Base-by-base conservation (phyloP, 2,797 vertebrate genomes). In the Paratrypauchen microcephalus region DNA sequence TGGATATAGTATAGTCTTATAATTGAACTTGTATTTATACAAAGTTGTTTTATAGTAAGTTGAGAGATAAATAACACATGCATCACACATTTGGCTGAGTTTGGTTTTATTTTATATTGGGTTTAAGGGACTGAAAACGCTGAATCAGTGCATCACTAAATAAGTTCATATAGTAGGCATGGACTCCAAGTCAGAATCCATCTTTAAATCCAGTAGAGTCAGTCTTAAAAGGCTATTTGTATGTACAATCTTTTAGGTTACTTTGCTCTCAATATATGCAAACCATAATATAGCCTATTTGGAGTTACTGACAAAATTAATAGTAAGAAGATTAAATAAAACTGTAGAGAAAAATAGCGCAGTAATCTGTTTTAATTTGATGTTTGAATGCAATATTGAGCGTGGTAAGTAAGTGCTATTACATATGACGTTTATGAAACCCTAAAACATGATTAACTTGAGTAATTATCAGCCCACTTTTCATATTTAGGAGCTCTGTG, bases 391-490 rank as follows among this genome's bases (percentile, higher is more conserved):
- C 30, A 60, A 60, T 36, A 21, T 36, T 36, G 30, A 32, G 58
- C 9, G 28, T 60, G 32, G 0, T 32, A 32, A 32, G 3, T 32
- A 32, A 59, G 57, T 24, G 36, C 11, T 63, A 18, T 47, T 45
- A 13, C 19, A n/a, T 21, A 36, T 61, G 32, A 61, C 11, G 6
- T 9, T 36, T 39, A 24, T 48, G 62, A 65, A 65, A 65, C 7
- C 62, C 41, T 48, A 28, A 65, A 26, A 65, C 23, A 28, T 65
- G 62, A 65, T 65, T 65, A 65, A 65, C 41, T 26, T 47, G 21
- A 30, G 41, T 48, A 65, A 48, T 65, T 65, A 65, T 65, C 45
- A 19, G 12, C 55, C 13, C 64, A 18, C 30, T 59, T 48, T n/a
- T 18, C 26, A 15, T 32, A 39, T 36, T 59, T 32, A 45, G 52